These are phyloP conservation scores for Esox masquinongy DNA, from an alignment of 2,797 vertebrate genomes.

Conservation along the genomic window DNA sequence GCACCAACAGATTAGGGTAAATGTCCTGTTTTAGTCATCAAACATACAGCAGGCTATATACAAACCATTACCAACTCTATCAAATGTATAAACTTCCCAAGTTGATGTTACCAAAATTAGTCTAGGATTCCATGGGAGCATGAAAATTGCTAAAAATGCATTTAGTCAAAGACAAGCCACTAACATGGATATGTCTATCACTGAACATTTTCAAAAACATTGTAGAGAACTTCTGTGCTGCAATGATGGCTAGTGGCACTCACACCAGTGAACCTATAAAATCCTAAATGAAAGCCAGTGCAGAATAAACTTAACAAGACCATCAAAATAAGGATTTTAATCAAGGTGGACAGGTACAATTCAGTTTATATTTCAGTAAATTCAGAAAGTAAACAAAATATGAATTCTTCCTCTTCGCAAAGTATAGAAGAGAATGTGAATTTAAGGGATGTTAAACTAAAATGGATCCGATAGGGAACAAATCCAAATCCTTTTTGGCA, in stretches of 20 bases:
- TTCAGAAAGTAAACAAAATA: no score
- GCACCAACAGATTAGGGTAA: not conserved
- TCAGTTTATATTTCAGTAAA: no score
- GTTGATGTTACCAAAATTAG: not conserved
- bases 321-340: no score
- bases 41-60: not conserved
- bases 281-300: no score
- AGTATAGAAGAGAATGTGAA: no score
- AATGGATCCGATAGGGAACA: no score
- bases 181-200: not conserved
- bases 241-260: constrained; percentile 3
- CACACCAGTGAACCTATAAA: not conserved
- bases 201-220: not conserved
- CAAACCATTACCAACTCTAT: not conserved
- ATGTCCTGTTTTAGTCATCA: not conserved
- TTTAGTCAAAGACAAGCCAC: not conserved
- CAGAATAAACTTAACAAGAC: no score
- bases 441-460: no score
- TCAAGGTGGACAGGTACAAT: no score
- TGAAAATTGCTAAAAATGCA: not conserved
- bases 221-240: not conserved
- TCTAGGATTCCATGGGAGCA: not conserved
- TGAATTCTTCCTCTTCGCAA: no score
- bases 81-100: not conserved
- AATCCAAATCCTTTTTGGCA: no score